These are phyloP conservation scores for Bucco capensis DNA, from an alignment of 2,113 vertebrate genomes.

Conservation along the genomic window DNA sequence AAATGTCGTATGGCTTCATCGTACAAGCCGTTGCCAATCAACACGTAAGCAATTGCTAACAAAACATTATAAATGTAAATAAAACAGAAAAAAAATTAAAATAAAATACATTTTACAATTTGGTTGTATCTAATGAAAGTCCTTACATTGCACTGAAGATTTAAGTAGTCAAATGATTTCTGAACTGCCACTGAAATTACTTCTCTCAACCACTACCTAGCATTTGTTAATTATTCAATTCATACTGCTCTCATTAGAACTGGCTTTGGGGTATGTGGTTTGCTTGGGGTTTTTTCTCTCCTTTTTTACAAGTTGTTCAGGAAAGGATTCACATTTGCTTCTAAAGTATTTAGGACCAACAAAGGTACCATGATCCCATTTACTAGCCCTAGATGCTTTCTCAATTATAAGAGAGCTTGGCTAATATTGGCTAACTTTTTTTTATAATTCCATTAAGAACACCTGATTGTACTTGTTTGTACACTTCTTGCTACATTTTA, in stretches of 20 bases:
- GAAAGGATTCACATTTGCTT: background rate
- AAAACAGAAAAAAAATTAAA: background rate
- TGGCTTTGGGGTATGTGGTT: background rate
- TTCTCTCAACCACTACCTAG: background rate
- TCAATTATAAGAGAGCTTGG: background rate
- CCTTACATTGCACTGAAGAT: background rate
- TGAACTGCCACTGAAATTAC: background rate
- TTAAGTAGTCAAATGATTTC: background rate
- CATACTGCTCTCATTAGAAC: background rate
- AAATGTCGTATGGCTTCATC: conserved; percentile 97
- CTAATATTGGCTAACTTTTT: background rate
- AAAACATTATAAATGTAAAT: conserved; percentile 32
- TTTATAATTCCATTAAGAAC: background rate
- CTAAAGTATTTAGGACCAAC: background rate
- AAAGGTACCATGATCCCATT: background rate
- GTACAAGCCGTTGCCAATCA: conserved; percentile 91
- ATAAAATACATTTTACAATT: background rate
- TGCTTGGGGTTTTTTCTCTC: background rate
- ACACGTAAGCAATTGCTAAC: conserved; percentile 91
- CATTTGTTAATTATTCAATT: background rate
- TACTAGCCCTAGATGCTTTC: background rate
- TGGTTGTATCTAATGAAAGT: background rate
- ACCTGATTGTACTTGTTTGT: background rate
- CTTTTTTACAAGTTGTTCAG: background rate
- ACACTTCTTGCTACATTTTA: background rate